These are phyloP conservation scores for Lasaia peninsularis DNA, from an alignment of 1,140 invertebrate species.

Conservation along the genomic window DNA sequence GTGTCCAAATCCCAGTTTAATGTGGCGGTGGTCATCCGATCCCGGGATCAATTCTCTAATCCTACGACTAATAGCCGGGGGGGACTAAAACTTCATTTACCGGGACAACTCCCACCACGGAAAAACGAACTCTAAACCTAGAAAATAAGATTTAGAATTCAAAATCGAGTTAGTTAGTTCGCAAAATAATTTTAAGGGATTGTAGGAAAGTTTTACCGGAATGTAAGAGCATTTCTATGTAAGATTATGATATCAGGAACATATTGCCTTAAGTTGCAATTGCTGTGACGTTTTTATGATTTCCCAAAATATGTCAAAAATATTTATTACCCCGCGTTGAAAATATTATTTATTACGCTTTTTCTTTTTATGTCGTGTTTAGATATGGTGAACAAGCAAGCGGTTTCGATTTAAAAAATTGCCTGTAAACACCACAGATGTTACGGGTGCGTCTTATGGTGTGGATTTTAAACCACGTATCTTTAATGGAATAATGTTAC, in stretches of 20 bases:
- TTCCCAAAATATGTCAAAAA: constrained; percentile 27
- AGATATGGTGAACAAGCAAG: too few relatives aligned
- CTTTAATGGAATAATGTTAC: too few relatives aligned
- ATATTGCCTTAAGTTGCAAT: constrained; percentile 46
- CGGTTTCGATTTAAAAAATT: too few relatives aligned
- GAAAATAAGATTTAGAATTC: constrained; percentile 27
- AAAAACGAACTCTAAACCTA: constrained; percentile 21
- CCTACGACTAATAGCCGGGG: constrained; percentile 60
- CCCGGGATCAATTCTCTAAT: constrained; percentile 63
- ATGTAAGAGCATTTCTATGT: constrained; percentile 73
- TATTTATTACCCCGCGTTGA: constrained; percentile 11
- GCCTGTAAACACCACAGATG: too few relatives aligned
- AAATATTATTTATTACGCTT: not conserved
- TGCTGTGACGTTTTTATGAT: constrained; percentile 40
- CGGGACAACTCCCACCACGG: constrained; percentile 2
- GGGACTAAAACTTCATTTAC: constrained; percentile 48
- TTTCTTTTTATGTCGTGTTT: too few relatives aligned
- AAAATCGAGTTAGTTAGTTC: constrained; percentile 17
- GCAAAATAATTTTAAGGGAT: constrained; percentile 53
- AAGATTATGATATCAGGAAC: constrained; percentile 68
- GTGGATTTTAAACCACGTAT: too few relatives aligned
- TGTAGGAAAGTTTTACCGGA: constrained; percentile 36
- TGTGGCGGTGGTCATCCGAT: constrained; percentile 68
- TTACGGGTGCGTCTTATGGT: too few relatives aligned
- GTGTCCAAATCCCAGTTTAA: constrained; percentile 68